A percentile compares a stretch with the other conserved stretches of the same genome.
phyloP scores from a whole-genome alignment of 2,113 vertebrate genomes.

The Semnornis frantzii region DNA sequence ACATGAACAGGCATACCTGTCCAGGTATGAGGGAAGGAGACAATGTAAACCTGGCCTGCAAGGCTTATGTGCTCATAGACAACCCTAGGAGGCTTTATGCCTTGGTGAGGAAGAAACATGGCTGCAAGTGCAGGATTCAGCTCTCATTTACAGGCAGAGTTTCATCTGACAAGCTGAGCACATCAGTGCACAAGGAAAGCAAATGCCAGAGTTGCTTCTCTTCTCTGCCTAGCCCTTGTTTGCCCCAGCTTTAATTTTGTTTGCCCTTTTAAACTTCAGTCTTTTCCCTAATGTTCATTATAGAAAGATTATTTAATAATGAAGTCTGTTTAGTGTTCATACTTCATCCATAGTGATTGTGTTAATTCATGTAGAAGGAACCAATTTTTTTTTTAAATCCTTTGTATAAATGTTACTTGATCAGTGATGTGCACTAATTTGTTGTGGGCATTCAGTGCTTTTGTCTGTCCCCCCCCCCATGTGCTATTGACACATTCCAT shows the following conservation, averaged over 20 bases:
- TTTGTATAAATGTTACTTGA: constrained; percentile 62
- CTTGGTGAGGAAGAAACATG: neutral
- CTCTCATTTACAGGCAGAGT: neutral
- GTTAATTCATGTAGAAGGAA: constrained; percentile 66
- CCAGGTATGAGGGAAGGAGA: neutral
- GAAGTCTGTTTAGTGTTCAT: constrained; percentile 20
- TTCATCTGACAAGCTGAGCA: neutral
- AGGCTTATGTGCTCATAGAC: rapidly evolving
- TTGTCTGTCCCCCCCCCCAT: constrained; percentile 40
- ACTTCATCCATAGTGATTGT: constrained; percentile 30
- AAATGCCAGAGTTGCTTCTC: neutral
- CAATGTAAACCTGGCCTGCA: neutral
- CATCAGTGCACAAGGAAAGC: neutral
- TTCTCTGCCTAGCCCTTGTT: neutral
- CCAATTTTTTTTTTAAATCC: constrained; percentile 41
- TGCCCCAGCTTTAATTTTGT: constrained; percentile 8
- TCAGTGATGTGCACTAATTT: constrained; percentile 70
- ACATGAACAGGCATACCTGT: neutral
- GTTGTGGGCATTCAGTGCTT: constrained; percentile 70
- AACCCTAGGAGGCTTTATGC: neutral
- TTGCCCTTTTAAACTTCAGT: neutral
- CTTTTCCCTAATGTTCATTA: neutral
- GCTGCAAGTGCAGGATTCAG: neutral
- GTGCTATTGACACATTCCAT: constrained; percentile 77
- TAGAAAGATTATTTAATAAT: neutral